Percentiles rank a stretch among this genome's conserved stretches.
phyloP scores from a whole-genome alignment of 2,113 vertebrate species.

The Anoplopoma fimbria region DNA sequence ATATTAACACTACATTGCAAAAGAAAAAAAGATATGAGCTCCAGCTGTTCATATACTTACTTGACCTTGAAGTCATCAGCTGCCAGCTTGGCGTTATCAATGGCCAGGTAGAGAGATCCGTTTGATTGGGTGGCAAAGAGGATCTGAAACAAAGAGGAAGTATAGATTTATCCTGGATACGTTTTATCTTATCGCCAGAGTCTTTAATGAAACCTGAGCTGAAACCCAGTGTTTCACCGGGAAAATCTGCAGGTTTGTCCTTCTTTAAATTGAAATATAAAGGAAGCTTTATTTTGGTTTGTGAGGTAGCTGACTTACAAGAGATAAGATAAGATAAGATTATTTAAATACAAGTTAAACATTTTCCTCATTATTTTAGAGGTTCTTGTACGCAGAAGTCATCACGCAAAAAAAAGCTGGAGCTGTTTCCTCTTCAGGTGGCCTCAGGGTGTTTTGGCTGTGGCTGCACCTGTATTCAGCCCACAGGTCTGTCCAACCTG shows the following conservation, averaged over 20 bases:
- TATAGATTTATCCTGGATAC: not conserved
- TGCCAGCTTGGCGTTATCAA: constrained; percentile 86
- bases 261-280: not conserved
- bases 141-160: constrained; percentile 71
- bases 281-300: too few relatives aligned
- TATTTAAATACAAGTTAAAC: constrained; percentile 13
- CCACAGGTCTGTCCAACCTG: not conserved
- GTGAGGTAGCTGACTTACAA: not conserved
- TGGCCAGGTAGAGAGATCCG: constrained; percentile 74
- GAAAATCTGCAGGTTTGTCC: not conserved
- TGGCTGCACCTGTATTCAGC: constrained; percentile 24
- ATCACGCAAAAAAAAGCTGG: not conserved
- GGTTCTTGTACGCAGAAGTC: not conserved
- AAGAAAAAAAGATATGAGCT: not conserved
- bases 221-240: constrained; percentile 60
- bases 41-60: constrained; percentile 60
- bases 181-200: not conserved
- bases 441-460: not conserved
- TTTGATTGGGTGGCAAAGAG: constrained; percentile 69
- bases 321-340: too few relatives aligned
- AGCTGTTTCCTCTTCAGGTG: not conserved
- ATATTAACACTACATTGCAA: not conserved
- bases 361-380: not conserved
- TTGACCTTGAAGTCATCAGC: constrained; percentile 86
- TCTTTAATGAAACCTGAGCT: not conserved